Evolutionary conservation across 2,113 vertebrate species (phyloP).

Genomic region (Murina feae): DNA sequence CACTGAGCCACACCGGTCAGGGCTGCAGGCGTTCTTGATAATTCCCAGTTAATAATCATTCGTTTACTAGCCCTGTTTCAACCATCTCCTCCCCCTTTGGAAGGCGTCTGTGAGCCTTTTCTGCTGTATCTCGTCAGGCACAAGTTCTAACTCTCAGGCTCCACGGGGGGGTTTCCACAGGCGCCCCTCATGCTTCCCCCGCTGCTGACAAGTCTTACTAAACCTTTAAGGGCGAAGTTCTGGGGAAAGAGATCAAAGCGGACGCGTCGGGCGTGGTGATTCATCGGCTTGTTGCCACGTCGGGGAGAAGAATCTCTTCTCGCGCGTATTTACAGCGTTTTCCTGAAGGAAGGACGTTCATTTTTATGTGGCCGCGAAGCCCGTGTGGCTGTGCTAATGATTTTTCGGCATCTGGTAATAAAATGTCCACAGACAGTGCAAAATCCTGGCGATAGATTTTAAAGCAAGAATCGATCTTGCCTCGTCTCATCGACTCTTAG

Average conservation of each 20-base stretch:
- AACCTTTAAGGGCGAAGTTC: not conserved
- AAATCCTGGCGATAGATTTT: slow-evolving; percentile 54
- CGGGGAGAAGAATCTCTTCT: not conserved
- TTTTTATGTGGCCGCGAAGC: slow-evolving; percentile 42
- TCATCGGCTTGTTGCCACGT: not conserved
- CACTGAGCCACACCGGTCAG: too few relatives aligned
- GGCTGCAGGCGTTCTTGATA: not conserved
- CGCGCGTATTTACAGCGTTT: slow-evolving; percentile 37
- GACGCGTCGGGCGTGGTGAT: not conserved
- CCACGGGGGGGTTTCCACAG: not conserved
- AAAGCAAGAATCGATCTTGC: slow-evolving; percentile 50
- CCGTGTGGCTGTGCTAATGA: slow-evolving; percentile 1
- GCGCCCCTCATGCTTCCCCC: not conserved
- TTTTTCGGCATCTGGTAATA: slow-evolving; percentile 57
- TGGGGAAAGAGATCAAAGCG: not conserved
- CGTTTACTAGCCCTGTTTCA: not conserved
- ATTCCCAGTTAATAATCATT: not conserved
- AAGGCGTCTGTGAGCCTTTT: not conserved
- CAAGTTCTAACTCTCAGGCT: not conserved
- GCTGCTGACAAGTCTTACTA: not conserved
- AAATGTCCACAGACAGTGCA: slow-evolving; percentile 56
- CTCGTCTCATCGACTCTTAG: not conserved
- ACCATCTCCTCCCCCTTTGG: not conserved
- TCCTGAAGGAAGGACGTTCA: slow-evolving; percentile 16
- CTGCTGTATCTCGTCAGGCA: not conserved